Conservation (phyloP, 2,113 vertebrate species). For the Sceloporus undulatus region DNA sequence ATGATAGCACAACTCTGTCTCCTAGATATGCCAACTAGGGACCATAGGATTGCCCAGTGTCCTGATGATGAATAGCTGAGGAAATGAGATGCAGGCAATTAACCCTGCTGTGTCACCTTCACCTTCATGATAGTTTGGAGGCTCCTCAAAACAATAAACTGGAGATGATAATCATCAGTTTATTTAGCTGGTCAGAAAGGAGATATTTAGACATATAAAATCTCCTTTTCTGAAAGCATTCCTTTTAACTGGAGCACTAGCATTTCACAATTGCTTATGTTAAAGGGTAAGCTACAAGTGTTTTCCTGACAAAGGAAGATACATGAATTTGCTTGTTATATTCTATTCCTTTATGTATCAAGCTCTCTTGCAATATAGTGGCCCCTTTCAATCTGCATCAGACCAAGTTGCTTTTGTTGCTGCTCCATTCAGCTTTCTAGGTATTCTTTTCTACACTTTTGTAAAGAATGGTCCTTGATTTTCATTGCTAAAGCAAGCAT, state of each 20-base stretch:
- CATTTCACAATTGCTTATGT: background rate
- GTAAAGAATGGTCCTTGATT: constrained; percentile 34
- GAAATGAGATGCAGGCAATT: too few species aligned
- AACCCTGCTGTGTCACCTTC: background rate
- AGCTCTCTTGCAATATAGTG: constrained; percentile 26
- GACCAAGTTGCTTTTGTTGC: constrained; percentile 10
- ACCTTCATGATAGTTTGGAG: background rate
- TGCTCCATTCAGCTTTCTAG: constrained; percentile 26
- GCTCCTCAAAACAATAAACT: background rate
- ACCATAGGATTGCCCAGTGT: background rate
- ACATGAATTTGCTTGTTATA: background rate
- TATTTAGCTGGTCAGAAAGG: background rate
- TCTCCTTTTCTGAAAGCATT: background rate
- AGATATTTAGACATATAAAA: background rate
- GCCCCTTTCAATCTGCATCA: constrained; percentile 36
- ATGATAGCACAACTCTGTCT: background rate
- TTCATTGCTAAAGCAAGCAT: constrained; percentile 36
- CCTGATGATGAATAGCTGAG: too few species aligned
- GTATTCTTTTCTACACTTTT: constrained; percentile 39
- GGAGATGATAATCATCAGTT: background rate
- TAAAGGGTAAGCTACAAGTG: background rate
- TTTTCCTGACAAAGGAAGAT: constrained; percentile 28
- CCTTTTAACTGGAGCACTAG: background rate
- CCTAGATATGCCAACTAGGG: too few species aligned
- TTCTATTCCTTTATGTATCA: constrained; percentile 14